Percentiles rank a stretch among this genome's conserved stretches.
Conservation (phyloP, 1,140 invertebrate genomes). For the Phthorimaea operculella region DNA sequence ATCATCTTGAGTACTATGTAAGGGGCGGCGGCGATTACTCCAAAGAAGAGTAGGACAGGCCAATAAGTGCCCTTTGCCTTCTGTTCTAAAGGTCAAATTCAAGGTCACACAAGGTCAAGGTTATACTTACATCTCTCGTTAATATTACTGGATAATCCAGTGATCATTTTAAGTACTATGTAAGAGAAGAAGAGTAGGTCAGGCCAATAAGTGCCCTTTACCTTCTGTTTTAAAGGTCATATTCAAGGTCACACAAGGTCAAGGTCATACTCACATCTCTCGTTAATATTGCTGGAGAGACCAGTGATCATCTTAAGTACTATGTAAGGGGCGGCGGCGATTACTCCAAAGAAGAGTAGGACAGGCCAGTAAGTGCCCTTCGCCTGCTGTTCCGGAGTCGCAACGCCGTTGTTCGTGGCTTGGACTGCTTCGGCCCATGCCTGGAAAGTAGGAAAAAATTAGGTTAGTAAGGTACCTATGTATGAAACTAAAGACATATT, state of each 20-base stretch:
- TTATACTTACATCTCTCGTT: conserved; percentile 68
- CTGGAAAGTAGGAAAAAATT: too few species aligned
- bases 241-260: too few species aligned
- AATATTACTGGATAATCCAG: conserved; percentile 68
- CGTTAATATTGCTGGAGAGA: conserved; percentile 67
- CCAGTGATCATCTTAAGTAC: conserved; percentile 86
- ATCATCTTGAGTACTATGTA: conserved; percentile 92
- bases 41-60: conserved; percentile 85
- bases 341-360: conserved; percentile 85
- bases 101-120: too few species aligned
- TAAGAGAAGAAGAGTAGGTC: conserved; percentile 90
- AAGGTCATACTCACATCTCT: conserved; percentile 68
- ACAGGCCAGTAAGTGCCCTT: conserved; percentile 74
- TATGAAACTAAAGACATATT: too few species aligned
- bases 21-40: conserved; percentile 87
- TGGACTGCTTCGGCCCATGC: conserved; percentile 72
- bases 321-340: conserved; percentile 90
- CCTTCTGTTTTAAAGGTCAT: conserved; percentile 44
- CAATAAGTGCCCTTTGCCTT: conserved; percentile 67
- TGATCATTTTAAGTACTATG: conserved; percentile 88
- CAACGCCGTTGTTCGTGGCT: conserved; percentile 59
- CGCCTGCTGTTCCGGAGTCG: conserved; percentile 41
- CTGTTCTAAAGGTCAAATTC: too few species aligned
- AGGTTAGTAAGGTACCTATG: too few species aligned
- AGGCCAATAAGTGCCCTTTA: conserved; percentile 72